phyloP scores from a whole-genome alignment of 2,797 vertebrate genomes.

The Otus scops region DNA sequence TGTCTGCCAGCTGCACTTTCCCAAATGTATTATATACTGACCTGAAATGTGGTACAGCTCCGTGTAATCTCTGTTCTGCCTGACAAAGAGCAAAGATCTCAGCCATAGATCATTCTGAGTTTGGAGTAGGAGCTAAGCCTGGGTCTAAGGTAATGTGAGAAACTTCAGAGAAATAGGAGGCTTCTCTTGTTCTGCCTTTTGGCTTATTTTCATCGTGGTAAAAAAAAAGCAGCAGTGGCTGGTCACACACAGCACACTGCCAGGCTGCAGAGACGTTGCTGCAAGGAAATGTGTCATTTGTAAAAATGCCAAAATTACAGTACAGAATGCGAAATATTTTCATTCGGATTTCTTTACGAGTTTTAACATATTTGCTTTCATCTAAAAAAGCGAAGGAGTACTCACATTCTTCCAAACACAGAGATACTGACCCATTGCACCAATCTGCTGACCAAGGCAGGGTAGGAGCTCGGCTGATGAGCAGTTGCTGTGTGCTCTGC shows the following conservation, averaged over 20 bases:
- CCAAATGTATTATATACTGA: fast-evolving
- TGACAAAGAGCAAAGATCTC: background rate
- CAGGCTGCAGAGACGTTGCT: background rate
- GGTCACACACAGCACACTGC: background rate
- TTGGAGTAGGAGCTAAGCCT: background rate
- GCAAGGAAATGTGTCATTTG: background rate
- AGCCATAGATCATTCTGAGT: fast-evolving
- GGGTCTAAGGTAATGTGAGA: background rate
- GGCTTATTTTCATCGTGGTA: fast-evolving
- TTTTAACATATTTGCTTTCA: background rate
- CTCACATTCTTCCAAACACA: background rate
- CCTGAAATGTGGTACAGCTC: background rate
- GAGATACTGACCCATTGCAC: too few relatives aligned
- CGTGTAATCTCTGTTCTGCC: background rate
- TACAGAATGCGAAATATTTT: background rate
- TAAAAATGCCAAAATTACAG: background rate
- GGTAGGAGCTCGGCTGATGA: fast-evolving
- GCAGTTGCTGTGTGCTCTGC: background rate
- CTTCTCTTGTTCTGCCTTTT: background rate
- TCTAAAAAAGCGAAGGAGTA: background rate
- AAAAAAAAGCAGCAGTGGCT: background rate
- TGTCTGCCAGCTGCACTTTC: background rate
- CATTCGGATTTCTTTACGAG: fast-evolving
- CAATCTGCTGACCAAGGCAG: fast-evolving
- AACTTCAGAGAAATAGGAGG: too few relatives aligned